Evolutionary conservation across 1,140 invertebrate species (phyloP), one percentile per base, ranked within the genome.

Genomic region (Drosophila jambulina): DNA sequence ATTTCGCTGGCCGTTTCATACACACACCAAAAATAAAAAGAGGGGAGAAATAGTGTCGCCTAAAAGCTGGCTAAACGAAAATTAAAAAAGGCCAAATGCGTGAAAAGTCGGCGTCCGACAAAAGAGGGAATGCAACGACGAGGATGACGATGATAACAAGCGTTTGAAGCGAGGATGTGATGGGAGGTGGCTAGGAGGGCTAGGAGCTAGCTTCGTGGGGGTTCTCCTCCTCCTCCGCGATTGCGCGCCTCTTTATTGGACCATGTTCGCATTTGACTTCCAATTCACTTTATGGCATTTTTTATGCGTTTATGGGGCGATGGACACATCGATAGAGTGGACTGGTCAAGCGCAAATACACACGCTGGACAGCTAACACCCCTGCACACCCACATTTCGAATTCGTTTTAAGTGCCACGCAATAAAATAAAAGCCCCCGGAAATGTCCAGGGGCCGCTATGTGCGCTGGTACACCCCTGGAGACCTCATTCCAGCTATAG

Each of bases 241-340:
- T 25, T 8, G 48, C 27, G 6, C 27, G 29, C n/a, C 82, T 71
- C 64, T 87, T 87, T 87, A 87, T 86, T 86, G 80, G 64, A 83
- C 57, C 49, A 69, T 58, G 48, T 42, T 79, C 71, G 59, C 82
- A 82, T 91, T 85, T 85, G 85, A 91, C 85, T 90, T 91, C 80
- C 85, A 90, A 90, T 90, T 90, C 86, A 69, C 82, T 90, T 90
- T 91, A 90, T 90, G 82, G 70, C 75, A 81, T 62, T 84, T 88
- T 88, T 88, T 88, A 88, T 90, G 85, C 78, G 80, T 80, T 86
- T 86, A 86, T 82, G 75, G 70, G 62, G 7, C 49, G 27, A 76
- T 82, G 80, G 79, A 86, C 79, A 86, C 69, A 76, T 82, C 86
- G 75, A 77, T 74, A 67, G 36, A 80, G 49, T 57, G 43, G 27